A percentile compares a stretch with the other conserved stretches of the same genome.
phyloP scores from a whole-genome alignment of 1,140 invertebrate genomes.

The Polypedilum vanderplanki region DNA sequence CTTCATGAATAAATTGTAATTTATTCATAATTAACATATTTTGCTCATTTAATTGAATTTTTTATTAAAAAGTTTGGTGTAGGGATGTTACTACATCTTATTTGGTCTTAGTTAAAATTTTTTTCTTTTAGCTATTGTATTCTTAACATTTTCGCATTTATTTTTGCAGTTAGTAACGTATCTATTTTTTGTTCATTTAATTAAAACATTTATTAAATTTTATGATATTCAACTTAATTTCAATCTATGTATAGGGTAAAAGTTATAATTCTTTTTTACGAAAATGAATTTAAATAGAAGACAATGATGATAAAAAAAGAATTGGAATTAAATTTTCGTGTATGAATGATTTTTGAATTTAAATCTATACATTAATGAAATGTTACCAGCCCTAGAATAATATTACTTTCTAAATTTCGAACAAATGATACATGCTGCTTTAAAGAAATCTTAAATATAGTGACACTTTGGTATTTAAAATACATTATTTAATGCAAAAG shows the following conservation, averaged over 20 bases:
- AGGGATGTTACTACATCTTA: background rate
- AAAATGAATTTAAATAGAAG: too few relatives aligned
- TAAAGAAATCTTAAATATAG: too few relatives aligned
- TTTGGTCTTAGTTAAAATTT: background rate
- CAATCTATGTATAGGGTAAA: background rate
- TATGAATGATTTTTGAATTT: too few relatives aligned
- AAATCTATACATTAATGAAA: too few relatives aligned
- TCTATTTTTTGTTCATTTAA: background rate
- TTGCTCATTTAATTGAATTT: slow-evolving; percentile 9
- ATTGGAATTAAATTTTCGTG: too few relatives aligned
- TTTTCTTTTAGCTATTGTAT: background rate
- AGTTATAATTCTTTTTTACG: too few relatives aligned
- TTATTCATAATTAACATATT: slow-evolving; percentile 14
- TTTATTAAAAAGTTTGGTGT: background rate
- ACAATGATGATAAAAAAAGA: too few relatives aligned
- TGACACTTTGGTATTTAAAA: too few relatives aligned
- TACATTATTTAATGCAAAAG: too few relatives aligned
- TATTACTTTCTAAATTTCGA: too few relatives aligned
- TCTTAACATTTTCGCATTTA: background rate
- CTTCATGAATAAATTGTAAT: slow-evolving; percentile 7
- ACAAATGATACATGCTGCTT: too few relatives aligned
- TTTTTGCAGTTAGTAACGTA: background rate
- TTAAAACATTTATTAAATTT: slow-evolving; percentile 11
- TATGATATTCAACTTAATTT: background rate
- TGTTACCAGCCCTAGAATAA: too few relatives aligned